phyloP scores from a whole-genome alignment of 2,888 invertebrate species.

The Sialis fuliginosa region DNA sequence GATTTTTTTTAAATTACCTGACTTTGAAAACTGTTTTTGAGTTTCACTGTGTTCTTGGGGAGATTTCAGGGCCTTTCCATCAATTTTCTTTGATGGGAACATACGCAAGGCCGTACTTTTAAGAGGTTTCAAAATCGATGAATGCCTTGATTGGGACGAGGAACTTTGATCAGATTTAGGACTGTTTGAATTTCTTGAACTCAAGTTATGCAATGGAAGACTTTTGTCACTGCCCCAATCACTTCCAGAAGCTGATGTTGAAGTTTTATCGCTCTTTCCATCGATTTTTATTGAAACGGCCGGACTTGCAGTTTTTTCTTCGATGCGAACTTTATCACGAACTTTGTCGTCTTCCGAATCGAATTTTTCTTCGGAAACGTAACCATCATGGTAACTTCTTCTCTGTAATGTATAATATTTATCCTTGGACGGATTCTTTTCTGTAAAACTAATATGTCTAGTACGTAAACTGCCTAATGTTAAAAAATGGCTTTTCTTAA shows the following conservation, averaged over 20 bases:
- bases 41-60: too few species aligned
- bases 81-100: constrained; percentile 1
- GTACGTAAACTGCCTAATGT: constrained; percentile 2
- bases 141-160: background rate
- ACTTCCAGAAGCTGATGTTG: background rate
- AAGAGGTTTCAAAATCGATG: background rate
- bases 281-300: background rate
- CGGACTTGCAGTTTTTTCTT: background rate
- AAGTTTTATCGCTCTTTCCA: background rate
- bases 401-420: constrained; percentile 1
- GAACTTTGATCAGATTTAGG: constrained; percentile 1
- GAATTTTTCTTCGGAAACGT: background rate
- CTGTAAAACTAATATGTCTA: constrained; percentile 5
- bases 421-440: background rate
- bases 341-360: background rate
- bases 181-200: background rate
- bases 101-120: background rate
- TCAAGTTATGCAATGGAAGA: constrained; percentile 1
- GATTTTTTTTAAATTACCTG: too few species aligned
- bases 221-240: constrained; percentile 6
- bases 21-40: too few species aligned
- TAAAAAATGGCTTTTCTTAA: constrained; percentile 1
- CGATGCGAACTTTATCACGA: background rate
- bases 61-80: too few species aligned
- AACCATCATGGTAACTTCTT: constrained; percentile 1